Conservation (phyloP, 1,140 invertebrate species). For the Octopus bimaculoides region DNA sequence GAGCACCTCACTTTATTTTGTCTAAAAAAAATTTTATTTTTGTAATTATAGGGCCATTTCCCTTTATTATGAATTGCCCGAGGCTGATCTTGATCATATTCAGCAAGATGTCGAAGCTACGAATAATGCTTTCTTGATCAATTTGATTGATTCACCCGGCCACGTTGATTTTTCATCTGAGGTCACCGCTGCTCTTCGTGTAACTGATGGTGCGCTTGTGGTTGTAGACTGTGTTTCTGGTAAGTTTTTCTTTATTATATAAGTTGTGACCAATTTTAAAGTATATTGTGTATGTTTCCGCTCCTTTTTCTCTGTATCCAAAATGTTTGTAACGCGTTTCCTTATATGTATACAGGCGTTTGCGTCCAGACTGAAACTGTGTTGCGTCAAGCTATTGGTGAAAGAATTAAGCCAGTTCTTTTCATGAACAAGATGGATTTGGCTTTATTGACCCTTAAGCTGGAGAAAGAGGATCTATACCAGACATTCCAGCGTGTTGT, state of each 20-base stretch:
- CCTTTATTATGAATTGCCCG: conserved; percentile 94
- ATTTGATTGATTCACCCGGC: conserved; percentile 97
- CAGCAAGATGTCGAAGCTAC: conserved; percentile 79
- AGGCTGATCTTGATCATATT: conserved; percentile 89
- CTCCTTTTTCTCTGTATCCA: neutral
- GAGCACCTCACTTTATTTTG: neutral
- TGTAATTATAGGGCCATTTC: conserved; percentile 80
- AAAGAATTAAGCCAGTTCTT: conserved; percentile 97
- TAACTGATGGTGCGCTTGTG: conserved; percentile 97
- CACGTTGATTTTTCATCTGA: conserved; percentile 99
- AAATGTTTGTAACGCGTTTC: no score
- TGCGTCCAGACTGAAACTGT: conserved; percentile 99
- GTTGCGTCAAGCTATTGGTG: conserved; percentile 96
- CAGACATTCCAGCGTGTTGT: conserved; percentile 99
- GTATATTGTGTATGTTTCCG: neutral
- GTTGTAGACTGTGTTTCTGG: conserved; percentile 99
- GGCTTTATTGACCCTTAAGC: conserved; percentile 89
- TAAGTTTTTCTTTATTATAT: conserved; percentile 50
- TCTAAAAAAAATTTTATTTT: conserved; percentile 18
- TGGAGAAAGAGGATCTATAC: conserved; percentile 92
- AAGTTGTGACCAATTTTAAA: neutral
- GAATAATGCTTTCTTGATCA: conserved; percentile 96
- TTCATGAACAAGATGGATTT: conserved; percentile 99
- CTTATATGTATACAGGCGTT: conserved; percentile 71
- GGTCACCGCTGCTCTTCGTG: conserved; percentile 97